Base-by-base conservation (phyloP, 1,140 invertebrate species). In the Platyscapa corneri region DNA sequence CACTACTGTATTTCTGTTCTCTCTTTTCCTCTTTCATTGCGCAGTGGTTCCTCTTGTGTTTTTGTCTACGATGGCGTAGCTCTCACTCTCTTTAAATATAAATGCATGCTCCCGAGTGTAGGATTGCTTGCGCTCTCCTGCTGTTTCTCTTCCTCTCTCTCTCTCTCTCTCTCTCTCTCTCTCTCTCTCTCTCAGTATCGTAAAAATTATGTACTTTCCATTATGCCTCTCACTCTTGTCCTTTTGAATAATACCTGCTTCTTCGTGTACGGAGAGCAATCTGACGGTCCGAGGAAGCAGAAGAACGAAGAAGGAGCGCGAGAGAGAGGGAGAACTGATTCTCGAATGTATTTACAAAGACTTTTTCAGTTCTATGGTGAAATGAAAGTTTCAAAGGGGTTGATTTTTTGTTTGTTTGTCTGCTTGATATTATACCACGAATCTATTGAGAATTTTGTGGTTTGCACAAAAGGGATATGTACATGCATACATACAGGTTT, bases 311-410 rank as follows among this genome's bases (percentile, higher is more conserved):
- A 34, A 27, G 53, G 10, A 72, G 53, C 27, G 53, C 32, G 27
- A 49, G 79, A n/a, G 23, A 65, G 64, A 7, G 42, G 12, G 37
- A 77, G 75, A 70, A 76, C n/a, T 75, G 56, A 76, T 83, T 83
- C 49, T 77, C 72, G 30, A 53, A 84, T 84, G 75, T 79, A 72
- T 84, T 84, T 84, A 84, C 76, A 84, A 84, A 84, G 65, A 53
- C 64, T 76, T 64, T 79, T 72, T 79, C 76, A 70, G 60, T 79
- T 23, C 18, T 42, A 20, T 2, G 27, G 20, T 30, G 83, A 72
- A 39, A 37, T 72, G 30, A 65, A 72, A 76, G 76, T 37, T 30
- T 83, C 82, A 32, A 60, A 56, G 49, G 56, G n/a, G 46, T 60
- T 70, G 10, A 32, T 27, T 77, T 77, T 83, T 77, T 83, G 16